These are phyloP conservation scores for Helarctos malayanus DNA, from an alignment of 2,797 vertebrate genomes.

Conservation along the genomic window DNA sequence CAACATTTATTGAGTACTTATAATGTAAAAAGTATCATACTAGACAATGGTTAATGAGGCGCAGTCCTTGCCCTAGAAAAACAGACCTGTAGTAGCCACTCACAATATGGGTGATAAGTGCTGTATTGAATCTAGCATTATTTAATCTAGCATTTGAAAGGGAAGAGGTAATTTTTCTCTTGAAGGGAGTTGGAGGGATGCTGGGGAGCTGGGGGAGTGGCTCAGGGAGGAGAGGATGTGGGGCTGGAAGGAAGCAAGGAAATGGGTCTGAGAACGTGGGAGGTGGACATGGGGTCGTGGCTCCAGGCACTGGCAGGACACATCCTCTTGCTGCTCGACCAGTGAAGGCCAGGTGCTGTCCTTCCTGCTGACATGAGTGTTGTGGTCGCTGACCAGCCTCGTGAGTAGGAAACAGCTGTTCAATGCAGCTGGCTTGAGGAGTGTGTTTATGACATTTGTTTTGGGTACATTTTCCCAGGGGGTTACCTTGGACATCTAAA, in stretches of 20 bases:
- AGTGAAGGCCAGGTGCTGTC: background rate
- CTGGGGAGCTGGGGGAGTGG: background rate
- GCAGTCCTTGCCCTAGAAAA: constrained; percentile 14
- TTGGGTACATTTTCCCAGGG: background rate
- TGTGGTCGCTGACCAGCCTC: background rate
- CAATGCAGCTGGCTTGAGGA: constrained; percentile 16
- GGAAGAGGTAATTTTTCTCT: constrained; percentile 26
- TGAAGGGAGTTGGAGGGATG: background rate
- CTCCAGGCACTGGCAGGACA: background rate
- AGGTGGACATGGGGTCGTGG: background rate
- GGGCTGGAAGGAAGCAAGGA: background rate
- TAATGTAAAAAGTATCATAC: background rate
- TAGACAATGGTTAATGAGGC: constrained; percentile 24
- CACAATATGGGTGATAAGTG: background rate
- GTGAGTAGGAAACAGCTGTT: background rate
- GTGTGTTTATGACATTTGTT: constrained; percentile 25
- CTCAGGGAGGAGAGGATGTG: background rate
- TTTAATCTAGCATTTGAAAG: constrained; percentile 15
- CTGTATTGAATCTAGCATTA: constrained; percentile 21
- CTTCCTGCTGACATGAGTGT: background rate
- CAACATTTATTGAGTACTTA: constrained; percentile 30
- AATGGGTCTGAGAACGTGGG: background rate
- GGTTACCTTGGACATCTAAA: constrained; percentile 45
- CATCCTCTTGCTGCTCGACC: background rate
- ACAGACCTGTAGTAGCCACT: background rate